A percentile compares a stretch with the other conserved stretches of the same genome.
Evolutionary conservation across 2,113 vertebrate species (phyloP).

Genomic region (Uria lomvia): DNA sequence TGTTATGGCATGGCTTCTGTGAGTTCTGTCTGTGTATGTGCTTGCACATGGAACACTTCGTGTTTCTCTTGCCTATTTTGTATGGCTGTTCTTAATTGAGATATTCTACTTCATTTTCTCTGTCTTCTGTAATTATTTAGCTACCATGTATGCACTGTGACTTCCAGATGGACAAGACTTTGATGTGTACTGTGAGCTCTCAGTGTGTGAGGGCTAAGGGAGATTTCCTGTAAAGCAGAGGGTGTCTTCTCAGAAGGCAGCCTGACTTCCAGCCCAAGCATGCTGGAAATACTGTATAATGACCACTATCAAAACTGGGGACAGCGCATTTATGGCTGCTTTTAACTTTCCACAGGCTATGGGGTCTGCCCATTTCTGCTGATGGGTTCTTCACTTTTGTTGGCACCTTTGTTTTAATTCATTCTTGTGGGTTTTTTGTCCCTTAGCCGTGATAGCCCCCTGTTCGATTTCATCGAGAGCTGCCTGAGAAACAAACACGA

Average conservation of each 20-base stretch:
- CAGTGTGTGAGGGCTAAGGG: neutral
- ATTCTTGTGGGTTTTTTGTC: neutral
- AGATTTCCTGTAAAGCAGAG: neutral
- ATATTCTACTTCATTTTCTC: neutral
- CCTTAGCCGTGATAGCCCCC: constrained; percentile 75
- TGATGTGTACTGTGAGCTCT: neutral
- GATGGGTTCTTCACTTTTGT: neutral
- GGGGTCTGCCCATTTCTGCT: neutral
- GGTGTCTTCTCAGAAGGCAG: neutral
- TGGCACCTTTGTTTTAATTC: neutral
- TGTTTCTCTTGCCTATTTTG: neutral
- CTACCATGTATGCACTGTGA: neutral
- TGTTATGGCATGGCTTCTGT: neutral
- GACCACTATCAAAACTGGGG: neutral
- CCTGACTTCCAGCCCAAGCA: neutral
- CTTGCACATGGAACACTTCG: neutral
- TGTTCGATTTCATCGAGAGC: constrained; percentile 83
- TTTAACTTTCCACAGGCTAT: neutral
- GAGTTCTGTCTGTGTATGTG: neutral
- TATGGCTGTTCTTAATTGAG: neutral
- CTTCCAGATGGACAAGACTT: neutral
- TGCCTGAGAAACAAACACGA: constrained; percentile 82
- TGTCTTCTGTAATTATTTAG: neutral
- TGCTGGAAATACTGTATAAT: neutral
- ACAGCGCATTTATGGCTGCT: neutral